phyloP scores from a whole-genome alignment of 2,113 vertebrate genomes.

The Mastomys natalensis region DNA sequence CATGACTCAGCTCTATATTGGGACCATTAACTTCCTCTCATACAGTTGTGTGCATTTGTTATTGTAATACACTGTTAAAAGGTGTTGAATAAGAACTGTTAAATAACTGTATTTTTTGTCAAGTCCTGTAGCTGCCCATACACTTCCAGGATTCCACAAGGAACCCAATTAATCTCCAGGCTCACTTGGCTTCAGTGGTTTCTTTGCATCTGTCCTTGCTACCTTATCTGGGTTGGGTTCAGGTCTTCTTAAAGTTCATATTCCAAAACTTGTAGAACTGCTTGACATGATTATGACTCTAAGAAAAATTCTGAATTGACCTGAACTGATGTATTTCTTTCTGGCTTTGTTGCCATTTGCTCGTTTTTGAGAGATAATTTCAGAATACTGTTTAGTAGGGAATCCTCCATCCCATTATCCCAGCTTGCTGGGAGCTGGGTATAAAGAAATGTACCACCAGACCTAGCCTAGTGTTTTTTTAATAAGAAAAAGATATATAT shows the following conservation, averaged over 20 bases:
- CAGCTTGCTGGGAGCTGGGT: background rate
- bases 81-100: no score
- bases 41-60: background rate
- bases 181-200: background rate
- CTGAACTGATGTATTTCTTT: background rate
- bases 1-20: background rate
- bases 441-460: background rate
- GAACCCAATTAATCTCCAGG: background rate
- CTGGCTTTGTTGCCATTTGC: background rate
- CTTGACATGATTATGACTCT: background rate
- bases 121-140: background rate
- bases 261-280: background rate
- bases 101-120: background rate
- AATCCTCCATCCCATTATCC: fast-evolving
- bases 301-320: slow-evolving; percentile 5
- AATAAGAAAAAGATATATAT: background rate
- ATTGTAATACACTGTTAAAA: background rate
- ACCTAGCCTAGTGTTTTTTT: background rate
- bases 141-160: background rate
- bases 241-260: background rate
- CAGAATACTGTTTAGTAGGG: background rate
- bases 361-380: background rate
- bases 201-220: background rate
- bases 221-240: background rate
- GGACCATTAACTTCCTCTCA: background rate